Evolutionary conservation across 2,888 invertebrate genomes (phyloP).

Genomic region (Patella caerulea): DNA sequence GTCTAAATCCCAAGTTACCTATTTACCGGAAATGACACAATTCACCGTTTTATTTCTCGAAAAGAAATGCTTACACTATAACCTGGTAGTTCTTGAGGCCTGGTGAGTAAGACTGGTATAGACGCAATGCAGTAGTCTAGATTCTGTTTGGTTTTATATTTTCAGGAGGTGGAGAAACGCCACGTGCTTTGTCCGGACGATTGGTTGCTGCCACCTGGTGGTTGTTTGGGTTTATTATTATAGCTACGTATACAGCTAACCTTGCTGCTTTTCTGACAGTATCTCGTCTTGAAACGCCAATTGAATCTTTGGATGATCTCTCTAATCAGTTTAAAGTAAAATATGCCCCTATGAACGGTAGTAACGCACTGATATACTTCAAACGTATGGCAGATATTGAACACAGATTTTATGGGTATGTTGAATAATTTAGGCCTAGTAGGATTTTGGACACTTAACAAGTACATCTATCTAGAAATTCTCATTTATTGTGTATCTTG

Average conservation of each 20-base stretch:
- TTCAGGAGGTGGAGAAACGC: slow-evolving; percentile 68
- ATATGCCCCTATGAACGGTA: slow-evolving; percentile 91
- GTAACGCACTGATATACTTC: slow-evolving; percentile 93
- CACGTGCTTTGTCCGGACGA: slow-evolving; percentile 92
- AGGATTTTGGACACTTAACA: neutral
- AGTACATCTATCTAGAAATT: neutral
- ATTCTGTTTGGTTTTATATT: neutral
- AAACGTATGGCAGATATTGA: slow-evolving; percentile 96
- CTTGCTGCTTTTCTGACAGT: slow-evolving; percentile 94
- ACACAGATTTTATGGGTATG: slow-evolving; percentile 92
- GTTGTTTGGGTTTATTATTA: slow-evolving; percentile 98
- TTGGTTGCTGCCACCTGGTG: slow-evolving; percentile 98
- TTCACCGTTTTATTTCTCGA: no score
- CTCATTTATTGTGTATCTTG: neutral
- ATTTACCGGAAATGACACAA: no score
- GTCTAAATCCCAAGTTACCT: no score
- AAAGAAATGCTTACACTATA: no score
- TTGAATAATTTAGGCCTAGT: slow-evolving; percentile 41
- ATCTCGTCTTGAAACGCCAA: slow-evolving; percentile 91
- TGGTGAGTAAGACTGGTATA: no score
- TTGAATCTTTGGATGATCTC: slow-evolving; percentile 91
- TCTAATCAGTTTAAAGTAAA: slow-evolving; percentile 96
- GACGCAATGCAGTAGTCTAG: no score
- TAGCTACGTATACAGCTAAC: slow-evolving; percentile 98
- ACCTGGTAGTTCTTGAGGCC: no score